Evolutionary conservation across 2,888 invertebrate genomes (phyloP), one percentile per base, ranked within the genome.

Genomic region (Ophion ventricosus): DNA sequence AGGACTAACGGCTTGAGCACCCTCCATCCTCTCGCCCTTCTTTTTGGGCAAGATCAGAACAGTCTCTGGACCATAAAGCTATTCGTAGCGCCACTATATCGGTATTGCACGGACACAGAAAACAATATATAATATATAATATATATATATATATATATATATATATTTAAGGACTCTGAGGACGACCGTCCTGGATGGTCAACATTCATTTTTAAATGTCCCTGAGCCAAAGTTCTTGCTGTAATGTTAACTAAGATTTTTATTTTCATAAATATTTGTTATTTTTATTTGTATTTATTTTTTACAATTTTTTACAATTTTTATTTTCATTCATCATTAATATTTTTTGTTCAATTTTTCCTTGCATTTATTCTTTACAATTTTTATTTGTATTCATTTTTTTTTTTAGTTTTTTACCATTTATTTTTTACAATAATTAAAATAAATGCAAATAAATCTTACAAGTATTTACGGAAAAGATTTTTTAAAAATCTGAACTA

Each of bases 1-100:
- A 82, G 84, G 89, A 89, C 88, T 92, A 92, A 92, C 92, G 92
- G 91, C 91, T 92, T 92, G 90, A 90, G 89, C 78, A 70, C 77
- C 84, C 84, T 83, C 78, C 64, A 49, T 2, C 78, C 75, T 63
- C 63, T 63, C 61, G 2, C 67, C 80, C 67, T 26, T 54, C 25
- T 49, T 76, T 29, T 66, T 56, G 17, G 59, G 61, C 61, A 57
- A 57, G 29, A 78, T 64, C 49, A 70, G 73, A 57, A 83, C 23
- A 57, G 54, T 66, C 57, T 66, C 40, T 72, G 72, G 82, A 84
- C 82, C 84, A 20, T 61, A 70, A 69, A 11, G 56, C 70, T 75
- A 74, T 78, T 80, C 77, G 20, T 78, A 79, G 84, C 84, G 82
- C 84, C 84, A 76, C 84, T 82, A 56, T 56, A 64, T 72, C 54